phyloP scores from a whole-genome alignment of 2,113 vertebrate species.

The Nothobranchius furzeri region DNA sequence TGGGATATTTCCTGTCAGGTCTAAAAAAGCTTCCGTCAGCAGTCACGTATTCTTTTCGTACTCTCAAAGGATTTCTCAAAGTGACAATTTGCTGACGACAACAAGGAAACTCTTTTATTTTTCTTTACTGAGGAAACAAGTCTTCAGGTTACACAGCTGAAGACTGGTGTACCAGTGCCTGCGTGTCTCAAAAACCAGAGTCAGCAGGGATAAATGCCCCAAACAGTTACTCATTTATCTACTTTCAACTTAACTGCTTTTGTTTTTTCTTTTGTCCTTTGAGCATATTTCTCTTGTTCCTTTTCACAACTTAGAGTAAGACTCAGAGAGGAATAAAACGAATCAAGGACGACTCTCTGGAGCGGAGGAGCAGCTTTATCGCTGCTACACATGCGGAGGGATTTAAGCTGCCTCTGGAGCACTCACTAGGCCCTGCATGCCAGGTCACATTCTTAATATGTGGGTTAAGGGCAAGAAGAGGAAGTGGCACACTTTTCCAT shows the following conservation, averaged over 20 bases:
- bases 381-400: slow-evolving; percentile 60
- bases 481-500: slow-evolving; percentile 24
- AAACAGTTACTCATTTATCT: not conserved
- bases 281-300: slow-evolving; percentile 38
- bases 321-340: slow-evolving; percentile 19
- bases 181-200: not conserved
- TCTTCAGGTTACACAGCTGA: slow-evolving; percentile 9
- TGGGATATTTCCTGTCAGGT: slow-evolving; percentile 16
- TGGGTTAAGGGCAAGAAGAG: slow-evolving; percentile 26
- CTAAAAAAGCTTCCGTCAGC: slow-evolving; percentile 41
- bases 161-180: not conserved
- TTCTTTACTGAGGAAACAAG: not conserved
- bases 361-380: slow-evolving; percentile 68
- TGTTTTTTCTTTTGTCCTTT: slow-evolving; percentile 11
- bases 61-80: slow-evolving; percentile 32
- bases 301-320: slow-evolving; percentile 28
- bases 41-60: slow-evolving; percentile 9
- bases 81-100: slow-evolving; percentile 30
- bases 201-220: not conserved
- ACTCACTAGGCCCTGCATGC: slow-evolving; percentile 22
- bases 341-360: slow-evolving; percentile 64
- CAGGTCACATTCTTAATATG: slow-evolving; percentile 55
- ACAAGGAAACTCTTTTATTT: not conserved
- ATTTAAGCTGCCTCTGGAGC: slow-evolving; percentile 65
- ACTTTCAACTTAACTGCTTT: not conserved